Conservation (phyloP, 1,140 invertebrate species). For the Halotydeus destructor region DNA sequence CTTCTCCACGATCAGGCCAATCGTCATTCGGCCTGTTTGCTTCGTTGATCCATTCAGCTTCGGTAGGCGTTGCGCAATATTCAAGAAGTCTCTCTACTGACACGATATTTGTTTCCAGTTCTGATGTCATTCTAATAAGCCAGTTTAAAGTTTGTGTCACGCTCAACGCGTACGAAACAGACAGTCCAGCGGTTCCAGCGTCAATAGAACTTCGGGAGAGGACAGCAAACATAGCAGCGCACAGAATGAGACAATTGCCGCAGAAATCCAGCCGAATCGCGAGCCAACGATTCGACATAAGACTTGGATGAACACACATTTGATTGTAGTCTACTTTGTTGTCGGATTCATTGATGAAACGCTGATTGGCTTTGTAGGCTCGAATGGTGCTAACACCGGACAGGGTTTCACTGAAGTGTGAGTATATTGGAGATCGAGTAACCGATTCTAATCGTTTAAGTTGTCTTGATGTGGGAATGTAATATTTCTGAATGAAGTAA, state of each 20-base stretch:
- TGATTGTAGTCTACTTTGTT: slow-evolving; percentile 50
- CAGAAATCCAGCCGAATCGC: slow-evolving; percentile 53
- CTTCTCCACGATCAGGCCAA: not conserved
- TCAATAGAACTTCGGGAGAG: slow-evolving; percentile 40
- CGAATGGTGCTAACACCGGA: slow-evolving; percentile 32
- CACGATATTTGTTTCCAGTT: slow-evolving; percentile 93
- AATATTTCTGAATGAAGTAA: slow-evolving; percentile 31
- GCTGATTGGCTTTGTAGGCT: slow-evolving; percentile 28
- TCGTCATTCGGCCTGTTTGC: slow-evolving; percentile 36
- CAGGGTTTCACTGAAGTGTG: slow-evolving; percentile 33
- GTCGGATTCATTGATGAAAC: slow-evolving; percentile 48
- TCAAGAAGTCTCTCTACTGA: slow-evolving; percentile 93
- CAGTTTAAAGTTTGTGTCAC: slow-evolving; percentile 86
- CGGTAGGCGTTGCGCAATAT: slow-evolving; percentile 54
- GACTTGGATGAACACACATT: slow-evolving; percentile 25
- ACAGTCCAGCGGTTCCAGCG: slow-evolving; percentile 63
- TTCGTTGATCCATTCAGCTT: slow-evolving; percentile 23
- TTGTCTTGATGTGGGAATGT: slow-evolving; percentile 31
- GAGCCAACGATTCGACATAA: slow-evolving; percentile 50
- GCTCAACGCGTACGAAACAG: slow-evolving; percentile 70
- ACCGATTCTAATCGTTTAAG: slow-evolving; percentile 33
- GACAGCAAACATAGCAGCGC: slow-evolving; percentile 72
- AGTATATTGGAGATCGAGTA: slow-evolving; percentile 32
- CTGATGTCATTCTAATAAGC: slow-evolving; percentile 86
- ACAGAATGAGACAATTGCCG: slow-evolving; percentile 63